Evolutionary conservation across 2,888 invertebrate genomes (phyloP), one percentile per base, ranked within the genome.

Genomic region (Athalia cordata): DNA sequence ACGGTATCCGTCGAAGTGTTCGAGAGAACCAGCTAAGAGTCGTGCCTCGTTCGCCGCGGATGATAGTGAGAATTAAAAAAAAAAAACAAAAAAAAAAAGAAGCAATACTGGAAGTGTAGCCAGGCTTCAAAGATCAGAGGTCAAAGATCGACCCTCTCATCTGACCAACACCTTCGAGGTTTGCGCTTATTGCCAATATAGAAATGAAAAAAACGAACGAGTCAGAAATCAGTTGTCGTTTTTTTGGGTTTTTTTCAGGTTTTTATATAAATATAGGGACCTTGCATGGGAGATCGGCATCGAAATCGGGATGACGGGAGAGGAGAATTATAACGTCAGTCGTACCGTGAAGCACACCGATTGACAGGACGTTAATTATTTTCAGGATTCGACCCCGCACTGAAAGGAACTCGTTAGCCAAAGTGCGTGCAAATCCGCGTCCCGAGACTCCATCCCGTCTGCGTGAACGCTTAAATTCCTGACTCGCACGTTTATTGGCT

Each of bases 81-180:
- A 29, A 29, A 29, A 29, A 29, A 29, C 29, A 29, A 29, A 29
- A 29, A 29, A 29, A 29, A 29, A 2, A 29, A 29, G 29, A 29
- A 72, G 77, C 67, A 68, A 77, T 74, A 80, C 81, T 81, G 81
- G 81, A 81, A 80, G 81, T 81, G 81, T 29, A 29, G 80, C 78
- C 81, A 64, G 62, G 62, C 50, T 62, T 15, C 8, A 7, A 15
- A 77, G 72, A 76, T 29, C 29, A 77, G 45, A 66, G 52, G 65
- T 64, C 76, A 52, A 49, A 65, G 76, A n/a, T 76, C 47, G 76
- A 65, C 29, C 65, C 65, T 65, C 15, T 43, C 52, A 6, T 15
- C 29, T 59, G 64, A 70, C 70, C 70, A 50, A 70, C 52, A 57
- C 70, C 70, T 57, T 9, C 50, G 52, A 43, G 70, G 52, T 43